Evolutionary conservation across 92 coral and sea anemone genomes (phyloP).

Genomic region (Epizoanthus rinbou): DNA sequence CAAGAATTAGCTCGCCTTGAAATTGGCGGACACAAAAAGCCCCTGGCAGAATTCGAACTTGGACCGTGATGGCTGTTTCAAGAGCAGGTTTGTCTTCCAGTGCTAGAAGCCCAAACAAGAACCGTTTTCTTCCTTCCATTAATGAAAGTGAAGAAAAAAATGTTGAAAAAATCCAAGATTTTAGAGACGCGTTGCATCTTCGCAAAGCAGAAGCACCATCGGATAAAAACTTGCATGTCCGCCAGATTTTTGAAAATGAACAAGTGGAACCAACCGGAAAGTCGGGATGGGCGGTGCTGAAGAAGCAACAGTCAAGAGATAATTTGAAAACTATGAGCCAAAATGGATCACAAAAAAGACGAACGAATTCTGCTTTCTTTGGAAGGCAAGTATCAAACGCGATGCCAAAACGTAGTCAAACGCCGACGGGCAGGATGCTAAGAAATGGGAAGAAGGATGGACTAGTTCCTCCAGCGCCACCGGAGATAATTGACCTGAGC

Average conservation of each 20-base stretch:
- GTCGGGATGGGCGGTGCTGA: slow-evolving; percentile 4
- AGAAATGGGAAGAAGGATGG: slow-evolving; percentile 9
- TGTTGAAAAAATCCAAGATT: slow-evolving; percentile 4
- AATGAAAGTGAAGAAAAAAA: slow-evolving; percentile 17
- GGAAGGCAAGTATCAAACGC: background rate
- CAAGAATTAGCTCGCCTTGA: too few relatives aligned
- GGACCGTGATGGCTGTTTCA: too few relatives aligned
- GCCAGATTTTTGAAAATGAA: background rate
- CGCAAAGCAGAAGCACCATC: background rate
- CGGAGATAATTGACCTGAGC: slow-evolving; percentile 16
- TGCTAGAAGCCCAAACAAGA: background rate
- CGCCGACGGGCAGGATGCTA: background rate
- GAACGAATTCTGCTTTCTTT: slow-evolving; percentile 10
- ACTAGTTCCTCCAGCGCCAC: background rate
- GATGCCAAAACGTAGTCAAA: slow-evolving; percentile 1
- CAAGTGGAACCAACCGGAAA: too few relatives aligned
- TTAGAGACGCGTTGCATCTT: slow-evolving; percentile 17
- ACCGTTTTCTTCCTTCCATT: slow-evolving; percentile 25
- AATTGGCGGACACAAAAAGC: too few relatives aligned
- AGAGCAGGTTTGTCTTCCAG: too few relatives aligned
- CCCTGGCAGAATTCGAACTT: too few relatives aligned
- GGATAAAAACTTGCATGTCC: background rate
- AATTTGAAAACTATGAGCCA: background rate
- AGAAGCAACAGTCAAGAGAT: background rate
- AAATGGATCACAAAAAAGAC: background rate